phyloP scores from a whole-genome alignment of 2,888 invertebrate genomes.

The Parnassius apollo region DNA sequence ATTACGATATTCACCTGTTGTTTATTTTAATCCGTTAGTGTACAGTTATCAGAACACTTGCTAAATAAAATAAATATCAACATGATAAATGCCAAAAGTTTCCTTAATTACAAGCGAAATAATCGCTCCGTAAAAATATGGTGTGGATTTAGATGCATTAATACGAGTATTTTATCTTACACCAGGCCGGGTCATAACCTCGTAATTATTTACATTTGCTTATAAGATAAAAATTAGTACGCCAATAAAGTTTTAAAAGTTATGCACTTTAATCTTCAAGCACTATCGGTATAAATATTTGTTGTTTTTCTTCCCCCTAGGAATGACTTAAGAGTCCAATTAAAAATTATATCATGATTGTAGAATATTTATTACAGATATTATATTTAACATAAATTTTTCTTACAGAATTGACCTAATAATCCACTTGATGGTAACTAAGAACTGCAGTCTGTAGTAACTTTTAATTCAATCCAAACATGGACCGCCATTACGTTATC shows the following conservation, averaged over 20 bases:
- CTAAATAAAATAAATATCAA: not conserved
- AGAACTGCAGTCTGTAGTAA: no score
- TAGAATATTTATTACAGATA: no score
- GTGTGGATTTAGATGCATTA: constrained; percentile 41
- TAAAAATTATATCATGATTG: no score
- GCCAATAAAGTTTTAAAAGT: constrained; percentile 6
- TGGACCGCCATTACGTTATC: no score
- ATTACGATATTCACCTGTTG: not conserved
- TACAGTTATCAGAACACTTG: not conserved
- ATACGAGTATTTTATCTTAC: constrained; percentile 34
- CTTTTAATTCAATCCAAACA: no score
- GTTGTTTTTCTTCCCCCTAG: no score
- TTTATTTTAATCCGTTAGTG: not conserved
- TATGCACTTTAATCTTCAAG: no score
- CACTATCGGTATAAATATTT: no score
- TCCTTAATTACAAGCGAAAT: constrained; percentile 1
- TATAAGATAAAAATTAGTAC: constrained; percentile 16
- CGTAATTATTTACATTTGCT: constrained; percentile 16
- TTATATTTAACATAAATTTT: no score
- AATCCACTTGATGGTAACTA: no score
- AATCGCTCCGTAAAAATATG: constrained; percentile 37
- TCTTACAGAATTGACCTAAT: no score
- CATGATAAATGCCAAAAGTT: constrained; percentile 1
- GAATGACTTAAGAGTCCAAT: no score
- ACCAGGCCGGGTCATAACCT: constrained; percentile 13